Evolutionary conservation across 2,113 vertebrate genomes (phyloP).

Genomic region (Xenopus tropicalis): DNA sequence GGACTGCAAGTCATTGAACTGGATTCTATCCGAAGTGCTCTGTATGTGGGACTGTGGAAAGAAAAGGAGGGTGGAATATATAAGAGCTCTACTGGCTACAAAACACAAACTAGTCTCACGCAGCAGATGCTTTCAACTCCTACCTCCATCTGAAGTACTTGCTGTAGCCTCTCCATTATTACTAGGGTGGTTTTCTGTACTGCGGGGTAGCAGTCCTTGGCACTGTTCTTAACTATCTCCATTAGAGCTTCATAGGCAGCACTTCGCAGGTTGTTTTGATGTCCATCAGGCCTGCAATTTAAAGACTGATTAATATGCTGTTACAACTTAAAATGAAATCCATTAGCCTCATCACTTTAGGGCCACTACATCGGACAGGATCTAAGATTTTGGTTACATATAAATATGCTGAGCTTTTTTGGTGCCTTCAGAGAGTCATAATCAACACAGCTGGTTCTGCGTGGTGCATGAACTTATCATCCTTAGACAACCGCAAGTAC

Average conservation of each 20-base stretch:
- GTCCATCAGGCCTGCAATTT: constrained; percentile 82
- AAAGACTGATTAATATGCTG: neutral
- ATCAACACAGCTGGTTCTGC: neutral
- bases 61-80: constrained; percentile 25
- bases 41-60: constrained; percentile 89
- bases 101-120: neutral
- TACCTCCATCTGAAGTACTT: constrained; percentile 99
- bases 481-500: constrained; percentile 9
- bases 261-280: constrained; percentile 96
- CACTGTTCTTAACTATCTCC: constrained; percentile 99
- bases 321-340: neutral
- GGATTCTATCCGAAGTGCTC: constrained; percentile 96
- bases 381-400: too few species aligned
- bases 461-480: neutral
- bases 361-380: too few species aligned
- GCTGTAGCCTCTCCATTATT: constrained; percentile 96
- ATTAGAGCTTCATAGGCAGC: constrained; percentile 95
- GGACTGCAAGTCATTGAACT: constrained; percentile 97
- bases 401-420: too few species aligned
- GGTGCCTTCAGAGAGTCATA: constrained; percentile 17
- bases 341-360: too few species aligned
- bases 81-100: constrained; percentile 2
- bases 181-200: constrained; percentile 97
- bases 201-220: constrained; percentile 96
- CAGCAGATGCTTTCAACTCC: constrained; percentile 36